Evolutionary conservation across 2,888 invertebrate genomes (phyloP), one percentile per base, ranked within the genome.

Genomic region (Brenthis ino): DNA sequence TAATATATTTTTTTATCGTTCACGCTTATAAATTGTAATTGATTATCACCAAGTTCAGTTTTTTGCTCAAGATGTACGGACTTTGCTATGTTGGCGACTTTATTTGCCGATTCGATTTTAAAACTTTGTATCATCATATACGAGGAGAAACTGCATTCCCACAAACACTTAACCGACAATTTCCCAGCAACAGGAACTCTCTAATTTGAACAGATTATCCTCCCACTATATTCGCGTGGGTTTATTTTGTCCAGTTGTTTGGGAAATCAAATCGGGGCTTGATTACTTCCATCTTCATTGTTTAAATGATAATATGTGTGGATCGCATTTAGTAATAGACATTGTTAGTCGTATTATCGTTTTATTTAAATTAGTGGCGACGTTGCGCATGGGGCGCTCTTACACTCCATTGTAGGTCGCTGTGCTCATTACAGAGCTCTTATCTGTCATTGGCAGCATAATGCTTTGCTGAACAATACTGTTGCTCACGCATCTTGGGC

Each of bases 401-500:
- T 55, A 82, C 82, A 85, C 82, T 82, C 85, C 82, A 83, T 85
- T 87, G 84, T 87, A 80, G 82, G 78, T 80, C 78, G 82, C 80
- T 82, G 84, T 77, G 79, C 82, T 85, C 85, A 85, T 87, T 87
- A 85, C 85, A 76, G 77, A 80, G 81, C 81, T 85, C 87, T 91
- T 91, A 91, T 90, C 90, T 90, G 89, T 88, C 88, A 89, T 88
- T 90, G 87, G 86, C 86, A 88, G 85, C 81, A 89, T 86, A 89
- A 86, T 85, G 84, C 83, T 78, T 79, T 80, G 78, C 80, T 78
- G 78, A 85, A 88, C 85, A 87, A 86, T 85, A 83, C 81, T 83
- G 80, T 82, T 81, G 80, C 82, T 82, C 82, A 84, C 82, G 79
- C 82, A 80, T 80, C 80, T 80, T 78, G 79, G 79, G 71, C 64